These are phyloP conservation scores for Guaruba guarouba DNA, from an alignment of 2,113 vertebrate genomes.

Conservation along the genomic window DNA sequence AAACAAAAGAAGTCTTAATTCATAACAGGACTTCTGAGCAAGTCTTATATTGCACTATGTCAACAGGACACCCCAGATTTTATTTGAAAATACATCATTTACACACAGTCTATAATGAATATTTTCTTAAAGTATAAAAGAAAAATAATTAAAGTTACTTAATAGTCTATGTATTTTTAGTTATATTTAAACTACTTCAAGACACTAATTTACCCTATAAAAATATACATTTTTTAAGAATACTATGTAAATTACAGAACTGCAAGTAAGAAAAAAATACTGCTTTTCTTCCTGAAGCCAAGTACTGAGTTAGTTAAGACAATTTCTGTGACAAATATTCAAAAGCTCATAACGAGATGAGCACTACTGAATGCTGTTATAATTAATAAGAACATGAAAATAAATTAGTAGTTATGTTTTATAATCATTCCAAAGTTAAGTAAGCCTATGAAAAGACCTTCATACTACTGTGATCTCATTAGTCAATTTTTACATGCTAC, in stretches of 20 bases:
- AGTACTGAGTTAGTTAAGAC: background rate
- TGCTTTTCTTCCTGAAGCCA: background rate
- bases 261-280: background rate
- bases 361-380: background rate
- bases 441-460: constrained; percentile 20
- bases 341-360: background rate
- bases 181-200: background rate
- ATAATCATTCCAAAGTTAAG: constrained; percentile 39
- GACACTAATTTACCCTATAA: background rate
- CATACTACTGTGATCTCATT: background rate
- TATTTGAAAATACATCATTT: background rate
- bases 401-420: constrained; percentile 40
- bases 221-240: background rate
- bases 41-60: background rate
- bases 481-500: constrained; percentile 3
- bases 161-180: background rate
- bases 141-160: background rate
- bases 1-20: background rate
- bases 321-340: background rate
- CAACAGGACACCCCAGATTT: background rate
- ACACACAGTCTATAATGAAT: background rate
- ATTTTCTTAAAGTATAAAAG: background rate
- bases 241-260: background rate
- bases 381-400: constrained; percentile 57
- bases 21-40: background rate